Evolutionary conservation across 2,113 vertebrate species (phyloP).

Genomic region (Pelusios castaneus): DNA sequence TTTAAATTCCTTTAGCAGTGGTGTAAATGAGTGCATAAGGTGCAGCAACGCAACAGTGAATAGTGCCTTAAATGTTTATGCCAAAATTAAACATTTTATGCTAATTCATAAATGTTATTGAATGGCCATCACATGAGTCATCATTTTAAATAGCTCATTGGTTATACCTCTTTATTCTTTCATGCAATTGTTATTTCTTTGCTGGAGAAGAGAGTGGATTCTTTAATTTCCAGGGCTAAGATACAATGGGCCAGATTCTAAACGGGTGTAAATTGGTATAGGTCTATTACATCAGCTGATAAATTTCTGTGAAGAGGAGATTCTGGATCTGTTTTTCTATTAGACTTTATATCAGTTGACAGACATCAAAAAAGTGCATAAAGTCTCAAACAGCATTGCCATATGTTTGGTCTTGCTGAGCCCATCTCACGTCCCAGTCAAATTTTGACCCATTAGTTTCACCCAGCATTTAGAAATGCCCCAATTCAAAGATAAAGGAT

Average conservation of each 20-base stretch:
- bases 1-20: background rate
- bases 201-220: background rate
- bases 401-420: background rate
- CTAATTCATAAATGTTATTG: background rate
- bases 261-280: background rate
- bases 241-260: background rate
- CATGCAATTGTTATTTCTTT: background rate
- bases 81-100: background rate
- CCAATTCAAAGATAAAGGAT: conserved; percentile 19
- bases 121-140: background rate
- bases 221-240: background rate
- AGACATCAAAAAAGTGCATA: background rate
- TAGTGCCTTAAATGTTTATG: background rate
- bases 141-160: background rate
- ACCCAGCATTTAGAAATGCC: conserved; percentile 11
- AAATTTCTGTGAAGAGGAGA: background rate
- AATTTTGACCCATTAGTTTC: conserved; percentile 20
- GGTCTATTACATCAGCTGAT: background rate
- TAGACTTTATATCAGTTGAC: background rate
- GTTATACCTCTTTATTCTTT: background rate
- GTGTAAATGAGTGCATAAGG: background rate
- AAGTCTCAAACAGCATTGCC: background rate
- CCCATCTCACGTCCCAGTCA: background rate
- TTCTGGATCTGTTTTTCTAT: background rate
- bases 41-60: background rate